Conservation (phyloP, 2,113 vertebrate species). For the Chaetodon trifascialis region DNA sequence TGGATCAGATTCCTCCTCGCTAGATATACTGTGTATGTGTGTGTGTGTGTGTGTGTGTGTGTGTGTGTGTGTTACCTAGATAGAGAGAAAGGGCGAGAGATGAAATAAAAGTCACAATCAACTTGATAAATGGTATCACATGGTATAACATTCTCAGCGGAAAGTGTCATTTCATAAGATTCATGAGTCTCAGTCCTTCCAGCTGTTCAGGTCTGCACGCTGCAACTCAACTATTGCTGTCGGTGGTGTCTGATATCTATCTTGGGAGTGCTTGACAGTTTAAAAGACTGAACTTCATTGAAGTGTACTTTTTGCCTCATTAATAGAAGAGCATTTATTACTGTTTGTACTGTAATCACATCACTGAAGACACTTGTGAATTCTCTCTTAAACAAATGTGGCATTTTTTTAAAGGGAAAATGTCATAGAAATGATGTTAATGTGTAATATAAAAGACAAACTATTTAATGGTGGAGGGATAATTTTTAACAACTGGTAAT, state of each 20-base stretch:
- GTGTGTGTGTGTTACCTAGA: slow-evolving; percentile 12
- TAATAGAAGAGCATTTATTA: background rate
- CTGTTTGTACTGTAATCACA: background rate
- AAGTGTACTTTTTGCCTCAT: slow-evolving; percentile 3
- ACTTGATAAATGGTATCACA: slow-evolving; percentile 60
- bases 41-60: slow-evolving; percentile 8
- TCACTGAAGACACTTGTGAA: background rate
- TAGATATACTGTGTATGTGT: slow-evolving; percentile 14
- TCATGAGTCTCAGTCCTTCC: slow-evolving; percentile 39
- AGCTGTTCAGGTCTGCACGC: slow-evolving; percentile 48
- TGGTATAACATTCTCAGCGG: slow-evolving; percentile 43
- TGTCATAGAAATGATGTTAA: slow-evolving; percentile 16
- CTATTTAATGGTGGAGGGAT: slow-evolving; percentile 33
- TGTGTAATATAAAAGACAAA: slow-evolving; percentile 17
- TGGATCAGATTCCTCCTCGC: slow-evolving; percentile 40
- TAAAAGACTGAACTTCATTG: slow-evolving; percentile 35
- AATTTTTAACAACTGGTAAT: slow-evolving; percentile 30
- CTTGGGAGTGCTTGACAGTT: background rate
- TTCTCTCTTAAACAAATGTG: background rate
- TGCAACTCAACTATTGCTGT: slow-evolving; percentile 33
- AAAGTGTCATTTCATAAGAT: slow-evolving; percentile 58
- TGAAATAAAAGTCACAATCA: slow-evolving; percentile 73
- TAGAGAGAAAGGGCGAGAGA: slow-evolving; percentile 28
- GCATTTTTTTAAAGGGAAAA: background rate
- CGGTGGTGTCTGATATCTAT: slow-evolving; percentile 14